These are phyloP conservation scores for Vidua chalybeata DNA, from an alignment of 2,113 vertebrate genomes.

Conservation along the genomic window DNA sequence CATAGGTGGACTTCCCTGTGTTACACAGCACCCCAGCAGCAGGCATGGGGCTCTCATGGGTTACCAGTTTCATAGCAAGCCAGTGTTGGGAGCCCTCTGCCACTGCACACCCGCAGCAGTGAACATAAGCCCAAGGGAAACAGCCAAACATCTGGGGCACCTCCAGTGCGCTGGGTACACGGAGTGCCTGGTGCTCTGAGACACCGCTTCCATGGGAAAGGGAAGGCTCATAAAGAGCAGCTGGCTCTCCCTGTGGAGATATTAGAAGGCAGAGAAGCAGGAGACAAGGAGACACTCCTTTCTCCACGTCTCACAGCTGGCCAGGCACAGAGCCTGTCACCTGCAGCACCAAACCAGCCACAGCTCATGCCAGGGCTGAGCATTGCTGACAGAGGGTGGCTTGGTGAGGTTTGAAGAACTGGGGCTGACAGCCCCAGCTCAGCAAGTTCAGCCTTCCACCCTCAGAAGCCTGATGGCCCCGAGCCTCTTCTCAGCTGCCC, in stretches of 20 bases:
- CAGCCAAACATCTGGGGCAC: not conserved
- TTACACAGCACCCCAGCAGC: not conserved
- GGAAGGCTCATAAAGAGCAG: not conserved
- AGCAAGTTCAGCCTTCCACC: not conserved
- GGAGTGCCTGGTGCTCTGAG: not conserved
- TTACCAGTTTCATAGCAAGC: not conserved
- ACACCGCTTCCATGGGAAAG: accelerated
- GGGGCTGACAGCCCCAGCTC: not conserved
- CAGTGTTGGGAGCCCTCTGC: not conserved
- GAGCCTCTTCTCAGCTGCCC: not conserved
- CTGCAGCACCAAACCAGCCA: not conserved
- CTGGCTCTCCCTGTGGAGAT: not conserved
- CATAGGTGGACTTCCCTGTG: not conserved
- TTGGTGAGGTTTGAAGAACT: not conserved
- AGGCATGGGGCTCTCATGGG: not conserved
- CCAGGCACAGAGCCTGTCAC: not conserved
- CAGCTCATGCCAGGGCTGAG: not conserved
- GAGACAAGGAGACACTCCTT: not conserved
- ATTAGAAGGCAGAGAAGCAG: not conserved
- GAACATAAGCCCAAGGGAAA: not conserved
- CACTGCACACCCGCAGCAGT: accelerated
- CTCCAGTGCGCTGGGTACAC: not conserved
- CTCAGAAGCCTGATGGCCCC: accelerated
- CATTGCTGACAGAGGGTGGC: not conserved
- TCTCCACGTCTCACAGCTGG: not conserved